Evolutionary conservation across 2,797 vertebrate genomes (phyloP), one percentile per base, ranked within the genome.

Genomic region (Selene dorsalis): DNA sequence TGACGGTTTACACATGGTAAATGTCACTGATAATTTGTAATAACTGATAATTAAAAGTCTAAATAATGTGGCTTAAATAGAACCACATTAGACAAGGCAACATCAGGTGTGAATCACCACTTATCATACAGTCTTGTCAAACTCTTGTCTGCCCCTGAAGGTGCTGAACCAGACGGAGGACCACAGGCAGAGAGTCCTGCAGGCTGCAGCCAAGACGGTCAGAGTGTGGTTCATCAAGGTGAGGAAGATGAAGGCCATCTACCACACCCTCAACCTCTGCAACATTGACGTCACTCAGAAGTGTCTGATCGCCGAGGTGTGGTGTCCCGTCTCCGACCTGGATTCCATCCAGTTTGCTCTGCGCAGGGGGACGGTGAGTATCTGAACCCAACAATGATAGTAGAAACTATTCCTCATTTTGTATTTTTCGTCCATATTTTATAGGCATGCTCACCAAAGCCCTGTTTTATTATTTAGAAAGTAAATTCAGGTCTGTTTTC

Each of bases 261-360:
- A 99, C 94, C 98, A 99, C 84, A 99, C 98, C 13, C 94, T 99
- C 63, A 99, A 99, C 88, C 95, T 99, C 74, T 99, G 98, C 94
- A 99, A 99, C 91, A 99, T 99, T 1, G 98, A 99, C 0, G 97
- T 99, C 86, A 99, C 98, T 0, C 98, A 99, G 94, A 99, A 99
- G 91, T 99, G 98, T 91, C 94, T 99, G 91, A 99, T 99, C 50
- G 97, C 98, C 0, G 98, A 99, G 86, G 97, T 98, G 76, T 99
- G 98, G 98, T 99, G 98, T 86, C 97, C 98, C 0, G 95, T 99
- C 50, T 96, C 97, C 0, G 97, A 99, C 93, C 92, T 99, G 0
- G 98, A 99, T 84, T 97, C 98, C 77, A 99, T 99, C 91, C 98
- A 99, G 95, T 98, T 99, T 82, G 98, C 97, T 32, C 96, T 99